Base-by-base conservation (phyloP, 2,113 vertebrate species). In the Otis tarda region DNA sequence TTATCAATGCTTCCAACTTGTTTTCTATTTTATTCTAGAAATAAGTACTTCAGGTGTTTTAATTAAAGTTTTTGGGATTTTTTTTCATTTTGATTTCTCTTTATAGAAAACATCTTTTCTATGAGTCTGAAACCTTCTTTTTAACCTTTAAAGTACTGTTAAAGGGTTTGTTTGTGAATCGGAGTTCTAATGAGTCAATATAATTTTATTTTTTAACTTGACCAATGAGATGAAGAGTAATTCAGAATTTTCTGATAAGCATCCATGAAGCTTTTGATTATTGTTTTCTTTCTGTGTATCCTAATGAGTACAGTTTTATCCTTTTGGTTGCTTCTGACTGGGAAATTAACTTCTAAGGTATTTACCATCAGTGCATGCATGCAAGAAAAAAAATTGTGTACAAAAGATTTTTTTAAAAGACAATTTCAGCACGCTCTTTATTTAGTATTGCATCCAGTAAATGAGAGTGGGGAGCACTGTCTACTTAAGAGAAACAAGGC, bases 201-300 rank as follows among this genome's bases (percentile, higher is more conserved):
- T 65, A 35, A 83, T 79, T 90, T 81, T 70, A 47, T 60, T 93
- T 89, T 87, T 83, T 81, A 94, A 77, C 83, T 90, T 90, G 92
- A 90, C 33, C 41, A 63, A 53, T 5, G 10, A 81, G 45, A 79
- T 84, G 25, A 94, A 87, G 90, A 92, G 31, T 35, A 93, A 82
- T 78, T 83, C 47, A 71, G 5, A 84, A 23, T 78, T 50, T 95
- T 92, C 73, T 75, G 64, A 53, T 93, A 92, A 90, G 68, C 55
- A 27, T 53, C 16, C 35, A 15, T 13, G 27, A 86, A 81, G 59
- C 74, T 83, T 91, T 93, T 25, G 65, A 63, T 86, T 93, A 75
- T 76, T 95, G 45, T 53, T 93, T 83, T 71, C 67, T 78, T 84
- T 84, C 77, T 79, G 30, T 63, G 57, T 86, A 78, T 90, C 89